Evolutionary conservation across 2,888 invertebrate genomes (phyloP), one percentile per base, ranked within the genome.

Genomic region (Agrilus biguttatus): DNA sequence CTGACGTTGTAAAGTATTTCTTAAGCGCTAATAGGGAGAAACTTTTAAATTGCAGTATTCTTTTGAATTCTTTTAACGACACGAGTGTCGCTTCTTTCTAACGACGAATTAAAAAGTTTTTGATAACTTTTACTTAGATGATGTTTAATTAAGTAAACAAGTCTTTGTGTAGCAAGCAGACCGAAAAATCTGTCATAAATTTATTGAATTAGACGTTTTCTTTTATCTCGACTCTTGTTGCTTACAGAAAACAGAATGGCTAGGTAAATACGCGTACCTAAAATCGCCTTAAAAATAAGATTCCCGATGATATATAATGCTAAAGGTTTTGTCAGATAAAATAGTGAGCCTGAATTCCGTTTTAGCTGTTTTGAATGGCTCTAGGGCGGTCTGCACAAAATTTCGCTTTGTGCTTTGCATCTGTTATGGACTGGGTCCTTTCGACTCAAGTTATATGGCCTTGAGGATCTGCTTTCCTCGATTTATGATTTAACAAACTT

Each of bases 261-360:
- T 28, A 28, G 8, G 28, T 28, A 28, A 28, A 28, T 28, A 28
- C 5, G 28, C 23, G 2, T 28, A 28, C 52, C 53, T 55, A 51
- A 57, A 57, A 55, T 55, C 53, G 57, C 57, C 60, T 60, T 59
- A 60, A 61, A 61, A 61, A 61, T 61, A 62, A 63, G 62, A 61
- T 56, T 57, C 53, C 52, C 51, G 55, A 57, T 61, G 61, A 64
- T 64, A 62, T 64, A 64, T 63, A 54, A 28, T 60, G 53, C 57
- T 55, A 51, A 57, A 61, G 63, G 62, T 62, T 63, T 63, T 62
- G 61, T 62, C 61, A 62, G 63, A 57, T 62, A 58, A 58, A 63
- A 63, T 62, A 60, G 60, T 58, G 54, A 53, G 58, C 54, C 53
- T 54, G 60, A 57, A 56, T 59, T 58, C 57, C 55, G 58, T 58